These are phyloP conservation scores for Remorina albescens DNA, from an alignment of 2,797 vertebrate genomes.

Conservation along the genomic window DNA sequence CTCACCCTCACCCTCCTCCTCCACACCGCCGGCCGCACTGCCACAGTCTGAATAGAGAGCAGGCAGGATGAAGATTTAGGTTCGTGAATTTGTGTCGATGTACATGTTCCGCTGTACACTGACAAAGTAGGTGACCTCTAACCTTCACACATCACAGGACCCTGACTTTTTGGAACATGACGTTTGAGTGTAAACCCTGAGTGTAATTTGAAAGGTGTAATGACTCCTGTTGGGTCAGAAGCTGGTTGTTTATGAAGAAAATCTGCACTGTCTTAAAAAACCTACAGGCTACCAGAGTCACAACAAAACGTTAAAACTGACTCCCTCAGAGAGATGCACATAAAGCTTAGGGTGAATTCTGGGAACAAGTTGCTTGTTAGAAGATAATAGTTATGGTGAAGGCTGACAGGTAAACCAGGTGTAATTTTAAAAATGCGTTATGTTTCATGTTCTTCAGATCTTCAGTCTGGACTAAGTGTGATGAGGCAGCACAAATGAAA, in stretches of 20 bases:
- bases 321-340: too few relatives aligned
- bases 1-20: slow-evolving; percentile 93
- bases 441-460: neutral
- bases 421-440: too few relatives aligned
- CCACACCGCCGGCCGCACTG: slow-evolving; percentile 81
- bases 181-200: too few relatives aligned
- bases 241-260: neutral
- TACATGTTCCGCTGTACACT: neutral
- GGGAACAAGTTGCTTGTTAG: too few relatives aligned
- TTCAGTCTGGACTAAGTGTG: neutral
- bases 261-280: neutral
- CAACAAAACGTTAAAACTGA: neutral
- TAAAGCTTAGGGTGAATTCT: too few relatives aligned
- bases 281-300: too few relatives aligned
- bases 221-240: neutral
- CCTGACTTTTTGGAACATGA: neutral
- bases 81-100: neutral
- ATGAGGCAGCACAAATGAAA: neutral
- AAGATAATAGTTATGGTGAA: neutral
- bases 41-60: slow-evolving; percentile 87
- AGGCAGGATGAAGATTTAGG: neutral
- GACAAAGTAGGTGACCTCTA: neutral
- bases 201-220: too few relatives aligned
- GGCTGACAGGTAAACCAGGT: neutral
- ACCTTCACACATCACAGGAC: neutral